These are phyloP conservation scores for Caranx melampygus DNA, from an alignment of 2,113 vertebrate genomes.

Conservation along the genomic window DNA sequence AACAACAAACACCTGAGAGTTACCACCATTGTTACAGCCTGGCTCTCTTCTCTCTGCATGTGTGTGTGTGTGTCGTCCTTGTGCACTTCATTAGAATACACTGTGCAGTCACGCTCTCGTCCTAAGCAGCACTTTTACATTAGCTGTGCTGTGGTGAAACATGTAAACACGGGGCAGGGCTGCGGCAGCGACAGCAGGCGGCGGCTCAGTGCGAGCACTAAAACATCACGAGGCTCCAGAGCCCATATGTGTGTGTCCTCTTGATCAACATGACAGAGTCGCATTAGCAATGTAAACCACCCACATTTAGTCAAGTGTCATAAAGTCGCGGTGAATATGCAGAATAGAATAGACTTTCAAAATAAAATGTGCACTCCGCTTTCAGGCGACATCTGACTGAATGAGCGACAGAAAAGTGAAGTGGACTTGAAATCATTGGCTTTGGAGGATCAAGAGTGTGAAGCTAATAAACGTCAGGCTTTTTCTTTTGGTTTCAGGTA, in stretches of 20 bases:
- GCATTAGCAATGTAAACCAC: neutral
- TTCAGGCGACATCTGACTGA: neutral
- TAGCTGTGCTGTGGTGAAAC: neutral
- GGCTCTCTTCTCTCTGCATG: too few species aligned
- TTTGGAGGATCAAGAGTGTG: neutral
- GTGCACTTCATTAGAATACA: neutral
- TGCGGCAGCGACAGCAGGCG: neutral
- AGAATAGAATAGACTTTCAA: neutral
- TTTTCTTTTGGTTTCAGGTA: constrained; percentile 33
- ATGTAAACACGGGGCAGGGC: constrained; percentile 1
- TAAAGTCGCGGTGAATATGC: neutral
- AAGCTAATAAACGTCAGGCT: neutral
- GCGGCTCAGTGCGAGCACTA: neutral
- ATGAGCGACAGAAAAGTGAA: neutral
- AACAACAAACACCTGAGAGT: too few species aligned
- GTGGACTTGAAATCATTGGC: neutral
- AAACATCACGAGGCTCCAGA: constrained; percentile 21
- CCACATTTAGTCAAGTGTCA: neutral
- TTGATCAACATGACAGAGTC: neutral
- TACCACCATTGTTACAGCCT: too few species aligned
- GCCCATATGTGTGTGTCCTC: constrained; percentile 35
- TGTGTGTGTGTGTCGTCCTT: too few species aligned
- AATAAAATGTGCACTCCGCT: neutral
- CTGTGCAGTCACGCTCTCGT: neutral
- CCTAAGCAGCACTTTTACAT: neutral